Evolutionary conservation across 2,888 invertebrate species (phyloP), one percentile per base, ranked within the genome.

Genomic region (Tetragnatha montana): DNA sequence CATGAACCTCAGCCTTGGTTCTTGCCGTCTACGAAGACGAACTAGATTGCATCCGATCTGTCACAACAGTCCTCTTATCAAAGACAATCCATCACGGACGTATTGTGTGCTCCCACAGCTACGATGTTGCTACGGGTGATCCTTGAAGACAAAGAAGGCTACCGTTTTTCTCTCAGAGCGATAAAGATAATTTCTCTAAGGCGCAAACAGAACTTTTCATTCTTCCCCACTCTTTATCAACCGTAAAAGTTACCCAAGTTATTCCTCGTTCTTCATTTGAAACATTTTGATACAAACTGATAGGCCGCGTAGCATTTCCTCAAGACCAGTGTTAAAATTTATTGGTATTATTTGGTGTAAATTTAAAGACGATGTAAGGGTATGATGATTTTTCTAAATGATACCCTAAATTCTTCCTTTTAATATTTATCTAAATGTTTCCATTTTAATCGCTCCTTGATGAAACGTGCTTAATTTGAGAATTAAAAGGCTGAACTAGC

Each of bases 31-130:
- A 12, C 10, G 60, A 60, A 60, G 60, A 60, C 60, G 60, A 60
- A 60, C 17, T 60, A 60, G 60, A 79, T 68, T 68, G 14, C 68
- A 19, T 79, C 79, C 22, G 68, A 79, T 35, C 22, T 70, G 69
- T 21, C 80, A 69, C 35, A 80, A 70, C 2, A 35, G 6, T 10
- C 21, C 14, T 0, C 35, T 80, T 80, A 70, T 80, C 80, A 47
- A n/a, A 4, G 8, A 35, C 19, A 80, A 80, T 69, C 19, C 69
- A 80, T 80, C 80, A 80, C 12, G 3, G 22, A 22, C 35, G 21
- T 51, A 60, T n/a, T 35, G 21, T 14, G 21, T n/a, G n/a, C n/a
- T n/a, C 14, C 8, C 19, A 7, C 22, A 22, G 19, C 21, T 51
- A 51, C 21, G 35, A 22, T 68, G 14, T 51, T 60, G 21, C 60